Conservation (phyloP, 2,888 invertebrate species). For the Orchesella flavescens region DNA sequence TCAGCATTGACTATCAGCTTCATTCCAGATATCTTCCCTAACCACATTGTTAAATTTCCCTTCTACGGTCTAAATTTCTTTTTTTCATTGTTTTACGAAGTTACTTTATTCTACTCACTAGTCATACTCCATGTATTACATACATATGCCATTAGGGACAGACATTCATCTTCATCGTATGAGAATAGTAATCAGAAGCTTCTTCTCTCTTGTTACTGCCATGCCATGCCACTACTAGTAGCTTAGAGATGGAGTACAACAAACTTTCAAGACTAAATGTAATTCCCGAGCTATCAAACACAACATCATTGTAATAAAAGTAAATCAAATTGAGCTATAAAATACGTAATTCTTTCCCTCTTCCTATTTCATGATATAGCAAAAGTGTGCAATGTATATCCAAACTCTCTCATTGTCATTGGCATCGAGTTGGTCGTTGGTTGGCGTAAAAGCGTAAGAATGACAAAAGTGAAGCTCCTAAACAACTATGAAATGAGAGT, state of each 20-base stretch:
- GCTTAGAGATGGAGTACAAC: neutral
- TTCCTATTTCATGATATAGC: neutral
- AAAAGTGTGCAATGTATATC: too few relatives aligned
- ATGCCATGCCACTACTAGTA: neutral
- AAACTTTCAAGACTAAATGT: slow-evolving; percentile 25
- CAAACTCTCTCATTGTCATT: too few relatives aligned
- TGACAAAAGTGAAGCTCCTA: too few relatives aligned
- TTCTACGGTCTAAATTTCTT: neutral
- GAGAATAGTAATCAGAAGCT: neutral
- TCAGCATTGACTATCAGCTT: slow-evolving; percentile 4
- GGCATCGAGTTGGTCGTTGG: neutral
- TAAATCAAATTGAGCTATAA: slow-evolving; percentile 59
- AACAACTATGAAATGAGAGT: too few relatives aligned
- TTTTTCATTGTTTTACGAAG: neutral
- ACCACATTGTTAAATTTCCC: slow-evolving; percentile 30
- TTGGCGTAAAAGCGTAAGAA: neutral
- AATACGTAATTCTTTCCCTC: slow-evolving; percentile 39
- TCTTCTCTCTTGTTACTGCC: neutral
- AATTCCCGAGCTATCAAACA: slow-evolving; percentile 49
- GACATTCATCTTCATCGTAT: too few relatives aligned
- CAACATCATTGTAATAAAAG: slow-evolving; percentile 58
- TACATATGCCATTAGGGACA: neutral
- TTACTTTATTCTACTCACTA: too few relatives aligned
- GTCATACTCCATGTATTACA: neutral
- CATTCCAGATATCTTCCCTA: slow-evolving; percentile 9